Conservation (phyloP, 2,888 invertebrate genomes). For the Metallyticus violacea region DNA sequence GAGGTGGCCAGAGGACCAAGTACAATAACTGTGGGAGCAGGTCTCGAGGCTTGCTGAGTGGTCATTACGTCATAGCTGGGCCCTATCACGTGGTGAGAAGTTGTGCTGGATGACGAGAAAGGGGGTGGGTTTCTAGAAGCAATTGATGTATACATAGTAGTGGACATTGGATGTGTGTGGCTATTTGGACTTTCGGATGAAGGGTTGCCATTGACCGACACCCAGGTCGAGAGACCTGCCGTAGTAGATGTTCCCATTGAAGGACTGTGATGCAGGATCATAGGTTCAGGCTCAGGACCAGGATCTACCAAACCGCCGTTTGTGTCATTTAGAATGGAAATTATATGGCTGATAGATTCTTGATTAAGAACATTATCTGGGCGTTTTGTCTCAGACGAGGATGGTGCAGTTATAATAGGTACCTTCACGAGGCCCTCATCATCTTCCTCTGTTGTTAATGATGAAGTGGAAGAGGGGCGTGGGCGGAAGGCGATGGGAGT, state of each 20-base stretch:
- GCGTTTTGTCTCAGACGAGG: constrained; percentile 29
- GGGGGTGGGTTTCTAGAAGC: background rate
- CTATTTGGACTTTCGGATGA: background rate
- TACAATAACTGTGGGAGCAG: constrained; percentile 58
- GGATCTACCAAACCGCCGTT: constrained; percentile 26
- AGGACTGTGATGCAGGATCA: background rate
- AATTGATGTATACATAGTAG: background rate
- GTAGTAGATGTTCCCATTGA: background rate
- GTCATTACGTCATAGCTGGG: background rate
- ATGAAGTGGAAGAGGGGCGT: constrained; percentile 45
- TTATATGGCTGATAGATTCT: constrained; percentile 49
- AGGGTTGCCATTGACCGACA: constrained; percentile 38
- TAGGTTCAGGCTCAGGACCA: constrained; percentile 32
- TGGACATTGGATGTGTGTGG: background rate
- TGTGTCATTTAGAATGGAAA: constrained; percentile 48
- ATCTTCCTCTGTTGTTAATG: constrained; percentile 31
- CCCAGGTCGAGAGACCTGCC: constrained; percentile 43
- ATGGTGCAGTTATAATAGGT: constrained; percentile 43
- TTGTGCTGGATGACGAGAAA: background rate
- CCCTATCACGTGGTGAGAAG: background rate
- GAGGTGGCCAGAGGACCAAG: constrained; percentile 46
- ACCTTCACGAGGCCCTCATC: constrained; percentile 45
- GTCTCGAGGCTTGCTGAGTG: background rate
- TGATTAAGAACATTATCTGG: background rate
- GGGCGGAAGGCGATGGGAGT: background rate